These are phyloP conservation scores for Eumeta japonica DNA, from an alignment of 1,140 invertebrate species.

Conservation along the genomic window DNA sequence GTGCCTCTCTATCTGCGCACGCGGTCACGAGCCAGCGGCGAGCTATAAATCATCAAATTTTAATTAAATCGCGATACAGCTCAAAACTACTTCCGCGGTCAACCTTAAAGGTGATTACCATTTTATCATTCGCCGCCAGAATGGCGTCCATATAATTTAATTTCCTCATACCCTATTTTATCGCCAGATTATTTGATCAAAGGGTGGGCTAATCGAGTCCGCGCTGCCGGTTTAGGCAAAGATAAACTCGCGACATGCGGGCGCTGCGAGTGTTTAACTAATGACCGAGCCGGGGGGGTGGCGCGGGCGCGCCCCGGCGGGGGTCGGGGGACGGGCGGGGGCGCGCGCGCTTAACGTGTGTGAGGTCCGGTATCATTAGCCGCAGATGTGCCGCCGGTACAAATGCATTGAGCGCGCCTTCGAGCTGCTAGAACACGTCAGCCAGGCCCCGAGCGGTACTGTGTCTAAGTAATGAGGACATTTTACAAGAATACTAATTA, in stretches of 20 bases:
- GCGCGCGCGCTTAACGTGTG: conserved; percentile 5
- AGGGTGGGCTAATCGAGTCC: conserved; percentile 54
- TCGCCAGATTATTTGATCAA: conserved; percentile 56
- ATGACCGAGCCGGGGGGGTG: conserved; percentile 47
- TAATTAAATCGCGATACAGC: conserved; percentile 2
- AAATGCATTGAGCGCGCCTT: conserved; percentile 53
- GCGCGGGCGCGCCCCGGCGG: not conserved
- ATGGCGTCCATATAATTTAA: conserved; percentile 53
- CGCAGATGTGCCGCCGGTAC: conserved; percentile 52
- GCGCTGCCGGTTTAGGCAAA: conserved; percentile 51
- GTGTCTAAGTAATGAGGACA: too few species aligned
- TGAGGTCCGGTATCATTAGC: conserved; percentile 46
- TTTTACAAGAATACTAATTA: too few species aligned
- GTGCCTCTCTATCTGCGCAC: too few species aligned
- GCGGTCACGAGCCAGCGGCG: too few species aligned
- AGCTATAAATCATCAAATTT: not conserved
- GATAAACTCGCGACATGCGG: conserved; percentile 56
- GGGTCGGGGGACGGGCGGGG: conserved; percentile 9
- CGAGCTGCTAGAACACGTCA: conserved; percentile 39
- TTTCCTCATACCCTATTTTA: conserved; percentile 53
- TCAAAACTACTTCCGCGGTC: not conserved
- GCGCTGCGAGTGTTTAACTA: conserved; percentile 55
- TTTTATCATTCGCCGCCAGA: conserved; percentile 31
- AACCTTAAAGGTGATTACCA: conserved; percentile 13
- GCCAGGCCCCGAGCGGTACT: too few species aligned